Evolutionary conservation across 2,113 vertebrate species (phyloP), one percentile per base, ranked within the genome.

Genomic region (Malurus elegans): DNA sequence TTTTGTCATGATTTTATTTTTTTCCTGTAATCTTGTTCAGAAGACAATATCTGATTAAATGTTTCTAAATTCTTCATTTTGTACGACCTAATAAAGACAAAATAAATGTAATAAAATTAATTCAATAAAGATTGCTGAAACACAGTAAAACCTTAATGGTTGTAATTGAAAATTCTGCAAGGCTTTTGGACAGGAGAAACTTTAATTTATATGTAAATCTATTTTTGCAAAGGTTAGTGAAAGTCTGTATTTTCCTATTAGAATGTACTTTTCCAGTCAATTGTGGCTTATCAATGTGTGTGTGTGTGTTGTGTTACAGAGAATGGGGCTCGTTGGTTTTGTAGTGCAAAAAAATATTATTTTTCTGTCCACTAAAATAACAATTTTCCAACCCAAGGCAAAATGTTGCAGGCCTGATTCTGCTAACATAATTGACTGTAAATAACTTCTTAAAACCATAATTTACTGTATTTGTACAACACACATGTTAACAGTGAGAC

Each of bases 141-240:
- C 51, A 4, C 50, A 20, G 47, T 81, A 88, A 67, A 78, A 91
- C 71, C 29, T 40, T 87, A 79, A 61, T 76, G 44, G 19, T 80
- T 82, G 36, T 81, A 70, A 92, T 8, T 76, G 76, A 61, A 91
- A 94, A 61, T 90, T 91, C 76, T 67, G 57, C 19, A 79, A 92
- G 48, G n/a, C 65, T 92, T 95, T 84, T 76, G 80, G 54, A 83
- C 42, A 83, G 82, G 64, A 80, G 36, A 64, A 88, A 85, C 31
- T 56, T 61, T 91, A 66, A 91, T 88, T 96, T 94, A 72, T 79
- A 66, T 93, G 87, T 86, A 93, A 93, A 94, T 91, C 31, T 79
- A 3, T n/a, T 86, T 81, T 86, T 60, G 20, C 14, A 79, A 80
- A 32, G 23, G 18, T 60, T 82, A 72, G 8, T 47, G 24, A 72